Conservation (phyloP, 2,113 vertebrate species). For the Mus musculus region DNA sequence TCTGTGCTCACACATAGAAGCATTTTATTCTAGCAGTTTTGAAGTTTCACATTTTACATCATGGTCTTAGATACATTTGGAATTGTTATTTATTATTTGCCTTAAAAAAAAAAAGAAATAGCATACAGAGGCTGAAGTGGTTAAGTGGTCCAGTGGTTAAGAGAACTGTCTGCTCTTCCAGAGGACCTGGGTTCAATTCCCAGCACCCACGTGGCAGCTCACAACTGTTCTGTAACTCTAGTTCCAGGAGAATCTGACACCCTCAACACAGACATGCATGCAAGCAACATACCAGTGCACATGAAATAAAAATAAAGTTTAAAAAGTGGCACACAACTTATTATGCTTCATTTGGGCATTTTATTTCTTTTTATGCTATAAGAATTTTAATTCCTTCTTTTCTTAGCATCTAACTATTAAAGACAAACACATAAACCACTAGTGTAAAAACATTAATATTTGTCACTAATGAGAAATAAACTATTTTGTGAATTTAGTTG, state of each 20-base stretch:
- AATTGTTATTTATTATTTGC: neutral
- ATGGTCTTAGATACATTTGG: neutral
- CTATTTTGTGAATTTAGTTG: neutral
- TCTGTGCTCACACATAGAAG: neutral
- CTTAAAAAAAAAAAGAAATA: neutral
- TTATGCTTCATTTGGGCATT: neutral
- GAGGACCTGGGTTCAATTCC: neutral
- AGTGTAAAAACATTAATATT: neutral
- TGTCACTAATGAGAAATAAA: neutral
- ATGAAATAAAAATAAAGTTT: neutral
- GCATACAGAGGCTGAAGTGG: neutral
- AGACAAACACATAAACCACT: neutral
- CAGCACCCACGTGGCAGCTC: neutral
- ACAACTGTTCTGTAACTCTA: neutral
- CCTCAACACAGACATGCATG: neutral
- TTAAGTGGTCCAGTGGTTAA: neutral
- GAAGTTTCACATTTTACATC: neutral
- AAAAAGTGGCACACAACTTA: neutral
- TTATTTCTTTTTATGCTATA: neutral
- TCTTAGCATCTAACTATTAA: neutral
- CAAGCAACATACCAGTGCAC: neutral
- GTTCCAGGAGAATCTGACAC: neutral
- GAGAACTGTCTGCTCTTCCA: neutral
- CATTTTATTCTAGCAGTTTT: neutral
- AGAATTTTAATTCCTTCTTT: neutral